Base-by-base conservation (phyloP, 2,888 invertebrate genomes). In the Cephalotes varians region DNA sequence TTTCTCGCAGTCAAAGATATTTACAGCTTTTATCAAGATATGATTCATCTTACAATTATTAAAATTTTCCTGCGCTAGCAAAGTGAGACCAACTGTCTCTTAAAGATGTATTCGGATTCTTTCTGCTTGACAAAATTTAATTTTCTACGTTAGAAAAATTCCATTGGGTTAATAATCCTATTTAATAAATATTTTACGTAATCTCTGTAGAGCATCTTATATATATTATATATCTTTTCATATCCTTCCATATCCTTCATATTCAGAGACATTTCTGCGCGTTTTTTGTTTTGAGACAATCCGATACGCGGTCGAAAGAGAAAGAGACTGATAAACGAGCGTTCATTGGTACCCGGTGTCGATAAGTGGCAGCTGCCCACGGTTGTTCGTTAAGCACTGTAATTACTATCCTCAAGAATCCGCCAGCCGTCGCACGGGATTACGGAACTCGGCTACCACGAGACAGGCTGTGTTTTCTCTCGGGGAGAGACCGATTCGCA, bases 281-380 rank as follows among this genome's bases (percentile, higher is more conserved):
- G 56, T n/a, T 18, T 18, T 56, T 51, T 9, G 49, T 37, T 9
- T 5, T 60, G 31, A 69, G 51, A 79, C 58, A 69, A 28, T 44
- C 31, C 64, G 71, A 65, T 49, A 44, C 12, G 28, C 62, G 28
- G 2, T 71, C 79, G 25, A 65, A 40, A 25, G 49, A 62, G 25
- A 71, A 69, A 51, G 58, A 67, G 37, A 64, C 71, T 58, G 69
- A 84, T 76, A 81, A 81, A 84, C 64, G 81, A 81, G 34, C 60
- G 34, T 9, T 76, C 62, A 40, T 74, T 74, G 71, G 51, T 62
- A 69, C 51, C 51, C 62, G 47, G 69, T 81, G 84, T 76, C 81
- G 81, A 71, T 76, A 76, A 81, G 69, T 64, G 82, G 60, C 76
- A 15, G 40, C 56, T 47, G 49, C 49, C 54, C 28, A n/a, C 51